Evolutionary conservation across 2,797 vertebrate species (phyloP).

Genomic region (Onychomys leucogaster): DNA sequence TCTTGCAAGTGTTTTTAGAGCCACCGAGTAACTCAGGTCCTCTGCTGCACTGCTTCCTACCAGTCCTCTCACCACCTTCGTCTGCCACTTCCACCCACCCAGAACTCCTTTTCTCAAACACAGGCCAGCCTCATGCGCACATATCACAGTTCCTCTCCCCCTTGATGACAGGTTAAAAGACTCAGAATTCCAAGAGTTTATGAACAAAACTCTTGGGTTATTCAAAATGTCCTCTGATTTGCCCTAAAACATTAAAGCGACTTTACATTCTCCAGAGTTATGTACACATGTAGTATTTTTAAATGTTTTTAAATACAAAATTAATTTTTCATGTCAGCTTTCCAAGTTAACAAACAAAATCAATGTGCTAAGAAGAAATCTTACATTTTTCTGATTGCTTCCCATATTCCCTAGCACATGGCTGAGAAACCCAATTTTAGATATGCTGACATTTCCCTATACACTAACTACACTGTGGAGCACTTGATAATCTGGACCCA

Average conservation of each 20-base stretch:
- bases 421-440: neutral
- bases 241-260: slow-evolving; percentile 9
- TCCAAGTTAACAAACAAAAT: slow-evolving; percentile 59
- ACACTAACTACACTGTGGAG: neutral
- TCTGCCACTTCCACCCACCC: neutral
- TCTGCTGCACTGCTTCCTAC: neutral
- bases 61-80: neutral
- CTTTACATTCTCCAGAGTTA: neutral
- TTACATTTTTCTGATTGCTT: slow-evolving; percentile 13
- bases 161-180: neutral
- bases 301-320: slow-evolving; percentile 17
- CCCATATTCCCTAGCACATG: neutral
- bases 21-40: neutral
- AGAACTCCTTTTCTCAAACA: slow-evolving; percentile 36
- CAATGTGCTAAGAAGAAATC: slow-evolving; percentile 51
- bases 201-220: slow-evolving; percentile 31
- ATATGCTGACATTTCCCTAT: slow-evolving; percentile 14
- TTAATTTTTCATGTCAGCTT: slow-evolving; percentile 28
- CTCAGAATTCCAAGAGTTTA: slow-evolving; percentile 39
- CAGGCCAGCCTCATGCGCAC: neutral
- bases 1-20: slow-evolving; percentile 49
- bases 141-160: neutral
- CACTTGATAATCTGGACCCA: neutral
- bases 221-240: slow-evolving; percentile 41
- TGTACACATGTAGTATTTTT: neutral